phyloP scores from a whole-genome alignment of 2,888 invertebrate genomes.

The Biston stratarius region DNA sequence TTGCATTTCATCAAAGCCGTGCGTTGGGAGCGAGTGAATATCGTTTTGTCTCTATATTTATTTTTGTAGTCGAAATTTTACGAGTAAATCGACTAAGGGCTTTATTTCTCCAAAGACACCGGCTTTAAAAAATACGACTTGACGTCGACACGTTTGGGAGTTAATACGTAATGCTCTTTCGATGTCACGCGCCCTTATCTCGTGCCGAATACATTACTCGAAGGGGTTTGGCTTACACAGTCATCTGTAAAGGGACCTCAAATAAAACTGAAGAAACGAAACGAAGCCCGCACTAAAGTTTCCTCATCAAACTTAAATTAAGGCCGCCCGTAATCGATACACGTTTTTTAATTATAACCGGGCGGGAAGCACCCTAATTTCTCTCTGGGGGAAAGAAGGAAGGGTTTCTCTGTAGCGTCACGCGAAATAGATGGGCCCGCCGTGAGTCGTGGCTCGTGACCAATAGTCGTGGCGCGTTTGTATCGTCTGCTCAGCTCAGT shows the following conservation, averaged over 20 bases:
- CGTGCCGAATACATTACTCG: slow-evolving; percentile 23
- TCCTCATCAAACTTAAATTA: slow-evolving; percentile 52
- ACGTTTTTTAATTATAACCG: slow-evolving; percentile 75
- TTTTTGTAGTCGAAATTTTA: slow-evolving; percentile 27
- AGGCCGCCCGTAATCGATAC: slow-evolving; percentile 59
- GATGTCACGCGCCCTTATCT: slow-evolving; percentile 38
- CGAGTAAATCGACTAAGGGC: slow-evolving; percentile 23
- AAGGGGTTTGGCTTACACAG: slow-evolving; percentile 29
- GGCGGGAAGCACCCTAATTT: slow-evolving; percentile 68
- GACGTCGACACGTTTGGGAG: slow-evolving; percentile 30
- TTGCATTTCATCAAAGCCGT: slow-evolving; percentile 42
- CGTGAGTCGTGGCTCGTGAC: slow-evolving; percentile 80
- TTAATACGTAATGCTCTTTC: slow-evolving; percentile 38
- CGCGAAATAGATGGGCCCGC: slow-evolving; percentile 81
- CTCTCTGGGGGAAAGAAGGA: slow-evolving; percentile 76
- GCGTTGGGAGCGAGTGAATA: slow-evolving; percentile 25
- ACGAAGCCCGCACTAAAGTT: slow-evolving; percentile 41
- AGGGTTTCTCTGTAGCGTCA: slow-evolving; percentile 82
- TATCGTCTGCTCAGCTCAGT: slow-evolving; percentile 71
- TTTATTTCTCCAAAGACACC: slow-evolving; percentile 26
- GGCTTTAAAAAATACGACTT: slow-evolving; percentile 33
- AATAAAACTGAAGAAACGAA: slow-evolving; percentile 36
- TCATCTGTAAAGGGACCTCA: slow-evolving; percentile 32
- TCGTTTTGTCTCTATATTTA: slow-evolving; percentile 36
- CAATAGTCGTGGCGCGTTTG: slow-evolving; percentile 79